Evolutionary conservation across 2,888 invertebrate species (phyloP).

Genomic region (Cantharis flavilabris): DNA sequence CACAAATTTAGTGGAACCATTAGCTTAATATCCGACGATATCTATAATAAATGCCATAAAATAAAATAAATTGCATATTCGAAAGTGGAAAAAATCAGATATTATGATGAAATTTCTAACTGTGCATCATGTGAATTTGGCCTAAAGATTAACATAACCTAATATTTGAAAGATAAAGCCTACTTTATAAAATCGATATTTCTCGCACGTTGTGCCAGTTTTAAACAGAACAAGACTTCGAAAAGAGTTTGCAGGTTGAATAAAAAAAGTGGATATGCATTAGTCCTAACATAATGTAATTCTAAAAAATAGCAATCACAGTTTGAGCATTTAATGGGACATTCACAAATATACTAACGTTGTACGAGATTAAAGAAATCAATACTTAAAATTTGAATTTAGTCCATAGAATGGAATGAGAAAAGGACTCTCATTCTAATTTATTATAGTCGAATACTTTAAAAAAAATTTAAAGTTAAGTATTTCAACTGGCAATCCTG

Average conservation of each 20-base stretch:
- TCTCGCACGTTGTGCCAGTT: background rate
- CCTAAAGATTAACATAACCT: background rate
- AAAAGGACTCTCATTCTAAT: background rate
- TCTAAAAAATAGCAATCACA: background rate
- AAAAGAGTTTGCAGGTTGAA: background rate
- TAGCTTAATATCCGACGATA: background rate
- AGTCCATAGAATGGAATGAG: background rate
- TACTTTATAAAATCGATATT: background rate
- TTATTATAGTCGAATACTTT: background rate
- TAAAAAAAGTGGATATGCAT: background rate
- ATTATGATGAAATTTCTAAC: background rate
- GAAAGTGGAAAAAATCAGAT: background rate
- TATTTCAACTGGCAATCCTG: background rate
- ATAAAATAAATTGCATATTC: background rate
- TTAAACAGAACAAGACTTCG: background rate
- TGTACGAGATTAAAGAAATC: background rate
- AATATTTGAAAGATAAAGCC: background rate
- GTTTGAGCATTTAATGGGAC: background rate
- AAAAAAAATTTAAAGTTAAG: background rate
- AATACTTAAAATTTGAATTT: background rate
- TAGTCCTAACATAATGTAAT: background rate
- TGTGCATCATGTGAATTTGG: background rate
- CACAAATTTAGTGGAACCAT: background rate
- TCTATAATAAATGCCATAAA: background rate
- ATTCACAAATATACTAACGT: background rate